phyloP scores from a whole-genome alignment of 2,113 vertebrate species.

The Myocastor coypus region DNA sequence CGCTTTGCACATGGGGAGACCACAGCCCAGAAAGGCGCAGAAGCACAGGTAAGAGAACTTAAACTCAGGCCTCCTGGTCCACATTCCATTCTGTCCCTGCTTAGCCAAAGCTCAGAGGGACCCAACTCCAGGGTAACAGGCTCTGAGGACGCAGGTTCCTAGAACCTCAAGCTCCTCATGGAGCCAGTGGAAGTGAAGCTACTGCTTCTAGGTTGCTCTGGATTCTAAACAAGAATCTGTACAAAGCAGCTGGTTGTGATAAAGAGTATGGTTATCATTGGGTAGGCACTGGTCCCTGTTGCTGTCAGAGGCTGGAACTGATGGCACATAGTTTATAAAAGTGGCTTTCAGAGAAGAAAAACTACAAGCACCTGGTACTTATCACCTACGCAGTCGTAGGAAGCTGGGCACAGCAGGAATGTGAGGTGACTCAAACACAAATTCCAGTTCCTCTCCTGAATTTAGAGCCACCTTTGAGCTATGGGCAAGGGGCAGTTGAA shows the following conservation, averaged over 20 bases:
- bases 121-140: neutral
- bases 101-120: neutral
- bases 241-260: rapidly evolving
- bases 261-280: rapidly evolving
- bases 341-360: neutral
- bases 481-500: neutral
- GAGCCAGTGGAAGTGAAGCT: neutral
- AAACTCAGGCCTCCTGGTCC: neutral
- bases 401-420: neutral
- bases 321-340: neutral
- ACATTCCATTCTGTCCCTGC: neutral
- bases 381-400: neutral
- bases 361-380: neutral
- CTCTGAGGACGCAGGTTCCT: neutral
- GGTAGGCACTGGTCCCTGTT: neutral
- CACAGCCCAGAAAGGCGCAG: neutral
- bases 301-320: neutral
- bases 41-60: neutral
- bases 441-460: neutral
- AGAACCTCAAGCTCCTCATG: neutral
- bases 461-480: neutral
- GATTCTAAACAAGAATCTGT: neutral
- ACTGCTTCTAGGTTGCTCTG: neutral
- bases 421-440: neutral
- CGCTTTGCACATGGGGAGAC: neutral